These are phyloP conservation scores for Ondatra zibethicus DNA, from an alignment of 2,113 vertebrate species.

Conservation along the genomic window DNA sequence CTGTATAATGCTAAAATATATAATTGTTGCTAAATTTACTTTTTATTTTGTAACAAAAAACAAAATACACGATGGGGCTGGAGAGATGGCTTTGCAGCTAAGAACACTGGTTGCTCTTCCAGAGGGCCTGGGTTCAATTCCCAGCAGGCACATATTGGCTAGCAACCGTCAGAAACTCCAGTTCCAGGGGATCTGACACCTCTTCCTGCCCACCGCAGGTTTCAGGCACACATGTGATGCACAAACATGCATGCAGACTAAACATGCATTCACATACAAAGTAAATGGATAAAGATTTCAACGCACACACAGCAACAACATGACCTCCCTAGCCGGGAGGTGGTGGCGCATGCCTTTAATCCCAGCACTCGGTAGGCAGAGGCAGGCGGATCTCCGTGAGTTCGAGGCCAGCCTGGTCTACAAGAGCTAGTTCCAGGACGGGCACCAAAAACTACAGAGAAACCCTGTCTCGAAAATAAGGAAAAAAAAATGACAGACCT, in stretches of 20 bases:
- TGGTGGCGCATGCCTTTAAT: too few relatives aligned
- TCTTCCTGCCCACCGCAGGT: neutral
- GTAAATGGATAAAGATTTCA: neutral
- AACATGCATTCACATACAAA: neutral
- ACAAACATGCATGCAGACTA: neutral
- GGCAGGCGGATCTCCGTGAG: too few relatives aligned
- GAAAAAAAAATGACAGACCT: too few relatives aligned
- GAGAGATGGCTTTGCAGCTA: neutral
- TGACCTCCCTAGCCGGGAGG: too few relatives aligned
- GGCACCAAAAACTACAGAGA: too few relatives aligned
- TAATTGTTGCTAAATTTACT: neutral
- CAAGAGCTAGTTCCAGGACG: too few relatives aligned
- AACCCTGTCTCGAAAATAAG: too few relatives aligned
- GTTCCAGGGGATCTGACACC: neutral
- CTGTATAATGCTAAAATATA: neutral
- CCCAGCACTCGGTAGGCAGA: too few relatives aligned
- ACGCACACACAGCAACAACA: neutral
- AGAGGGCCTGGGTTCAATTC: neutral
- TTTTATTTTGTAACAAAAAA: neutral
- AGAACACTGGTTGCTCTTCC: neutral
- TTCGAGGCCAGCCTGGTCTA: too few relatives aligned
- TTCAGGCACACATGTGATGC: neutral
- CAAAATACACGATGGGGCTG: neutral
- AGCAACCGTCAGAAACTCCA: neutral
- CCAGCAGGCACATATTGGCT: neutral